Evolutionary conservation across 2,113 vertebrate species (phyloP), one percentile per base, ranked within the genome.

Genomic region (Microcebus jonahi): DNA sequence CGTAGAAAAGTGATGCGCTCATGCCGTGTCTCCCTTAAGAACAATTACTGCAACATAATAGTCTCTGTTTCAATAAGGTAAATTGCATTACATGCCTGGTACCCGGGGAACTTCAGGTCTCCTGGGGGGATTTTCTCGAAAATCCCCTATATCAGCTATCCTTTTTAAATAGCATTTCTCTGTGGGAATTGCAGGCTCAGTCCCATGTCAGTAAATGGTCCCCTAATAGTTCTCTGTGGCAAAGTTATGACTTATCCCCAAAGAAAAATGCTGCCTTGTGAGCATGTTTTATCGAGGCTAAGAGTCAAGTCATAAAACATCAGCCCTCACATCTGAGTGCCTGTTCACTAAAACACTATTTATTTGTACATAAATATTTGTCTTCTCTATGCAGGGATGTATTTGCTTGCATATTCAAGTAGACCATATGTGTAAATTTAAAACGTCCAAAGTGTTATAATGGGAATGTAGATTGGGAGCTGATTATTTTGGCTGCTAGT

Each of bases 391-490:
- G 84, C 63, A 92, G 61, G 85, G 15, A 42, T 63, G 3, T 88
- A 85, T 39, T 23, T 45, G 42, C 96, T 65, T 81, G 31, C 36
- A 0, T 90, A 91, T 57, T 85, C 2, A 4, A 42, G 45, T 76
- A 55, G 29, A 70, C 68, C 34, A 50, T 81, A 79, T 92, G 59
- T 61, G 0, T 50, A 63, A 93, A 95, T 97, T 96, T 77, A 63
- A 95, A 29, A 9, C 55, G 93, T 96, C 92, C 85, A 68, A 95
- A 97, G 90, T 84, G 77, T 77, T 98, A 96, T 94, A 97, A 93
- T 96, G 93, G 94, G 97, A 98, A 95, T 89, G 76, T 63, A 55
- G 94, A 95, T 92, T 91, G 97, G 93, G 88, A 97, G 91, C 95
- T 82, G 75, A 50, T 98, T 91, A 81, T 96, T 98, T 98, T 97